Percentiles rank a stretch among this genome's conserved stretches.
Evolutionary conservation across 2,888 invertebrate species (phyloP).

Genomic region (Oligia fasciuncula): DNA sequence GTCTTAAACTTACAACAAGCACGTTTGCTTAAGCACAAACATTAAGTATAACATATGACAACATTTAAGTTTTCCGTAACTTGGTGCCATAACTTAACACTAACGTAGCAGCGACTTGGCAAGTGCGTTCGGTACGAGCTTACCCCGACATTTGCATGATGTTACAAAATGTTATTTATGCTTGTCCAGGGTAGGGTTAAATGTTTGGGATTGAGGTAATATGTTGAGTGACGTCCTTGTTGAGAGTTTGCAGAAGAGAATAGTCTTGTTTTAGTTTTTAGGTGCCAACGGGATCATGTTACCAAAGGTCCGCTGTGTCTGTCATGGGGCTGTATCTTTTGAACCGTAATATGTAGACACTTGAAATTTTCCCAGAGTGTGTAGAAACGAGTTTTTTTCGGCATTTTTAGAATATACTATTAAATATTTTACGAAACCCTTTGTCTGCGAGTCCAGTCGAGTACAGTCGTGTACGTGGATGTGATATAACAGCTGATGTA

Average conservation of each 20-base stretch:
- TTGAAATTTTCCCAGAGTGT: not conserved
- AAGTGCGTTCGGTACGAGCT: conserved; percentile 58
- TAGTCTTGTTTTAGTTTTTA: not conserved
- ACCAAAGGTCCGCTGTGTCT: not conserved
- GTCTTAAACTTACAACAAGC: conserved; percentile 28
- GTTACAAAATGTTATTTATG: conserved; percentile 62
- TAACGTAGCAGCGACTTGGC: conserved; percentile 58
- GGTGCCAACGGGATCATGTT: not conserved
- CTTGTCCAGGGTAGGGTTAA: conserved; percentile 40
- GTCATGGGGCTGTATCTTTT: not conserved
- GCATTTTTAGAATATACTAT: not conserved
- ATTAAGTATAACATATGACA: conserved; percentile 63
- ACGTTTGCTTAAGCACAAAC: conserved; percentile 35
- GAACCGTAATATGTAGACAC: not conserved
- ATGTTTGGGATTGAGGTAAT: conserved; percentile 43
- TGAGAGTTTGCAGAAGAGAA: not conserved
- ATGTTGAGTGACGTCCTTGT: conserved; percentile 30
- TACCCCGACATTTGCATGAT: conserved; percentile 64
- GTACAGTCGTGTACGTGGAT: not conserved
- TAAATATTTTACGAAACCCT: not conserved
- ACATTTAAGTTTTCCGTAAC: conserved; percentile 63
- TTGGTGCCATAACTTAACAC: conserved; percentile 61
- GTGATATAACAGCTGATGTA: not conserved
- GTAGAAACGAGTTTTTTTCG: too few species aligned
- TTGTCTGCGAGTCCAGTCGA: not conserved